phyloP scores from a whole-genome alignment of 2,888 invertebrate species.

The Cetonia aurata region DNA sequence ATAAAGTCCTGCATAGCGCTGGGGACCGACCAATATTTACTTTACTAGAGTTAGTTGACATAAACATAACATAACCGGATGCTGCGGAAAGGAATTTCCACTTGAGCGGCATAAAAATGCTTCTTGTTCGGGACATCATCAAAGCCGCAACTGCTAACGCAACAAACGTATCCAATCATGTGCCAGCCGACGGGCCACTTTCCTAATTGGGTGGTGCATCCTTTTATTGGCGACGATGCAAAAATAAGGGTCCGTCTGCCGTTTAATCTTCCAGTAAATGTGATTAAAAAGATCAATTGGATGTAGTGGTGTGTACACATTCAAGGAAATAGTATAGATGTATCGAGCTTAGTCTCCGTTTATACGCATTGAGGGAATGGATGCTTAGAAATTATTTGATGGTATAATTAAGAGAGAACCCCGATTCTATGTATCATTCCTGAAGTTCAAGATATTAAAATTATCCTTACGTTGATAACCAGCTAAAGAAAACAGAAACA shows the following conservation, averaged over 20 bases:
- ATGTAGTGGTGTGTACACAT: conserved; percentile 24
- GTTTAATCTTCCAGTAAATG: conserved; percentile 63
- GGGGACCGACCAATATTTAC: conserved; percentile 64
- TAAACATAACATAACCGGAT: conserved; percentile 59
- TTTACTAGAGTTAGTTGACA: conserved; percentile 65
- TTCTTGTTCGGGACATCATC: conserved; percentile 60
- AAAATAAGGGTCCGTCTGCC: conserved; percentile 58
- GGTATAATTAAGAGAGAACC: no score
- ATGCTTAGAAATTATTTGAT: no score
- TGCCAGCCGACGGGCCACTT: conserved; percentile 56
- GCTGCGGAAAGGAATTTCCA: conserved; percentile 58
- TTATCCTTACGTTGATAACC: no score
- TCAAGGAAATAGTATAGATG: conserved; percentile 22
- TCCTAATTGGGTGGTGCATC: conserved; percentile 61
- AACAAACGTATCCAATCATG: conserved; percentile 60
- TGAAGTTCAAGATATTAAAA: no score
- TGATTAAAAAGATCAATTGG: conserved; percentile 59
- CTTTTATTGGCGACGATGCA: conserved; percentile 55
- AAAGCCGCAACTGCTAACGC: conserved; percentile 54
- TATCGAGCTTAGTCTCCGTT: background rate
- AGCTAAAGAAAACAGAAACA: no score
- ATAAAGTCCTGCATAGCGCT: conserved; percentile 62
- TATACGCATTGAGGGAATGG: no score
- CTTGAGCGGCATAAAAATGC: conserved; percentile 63
- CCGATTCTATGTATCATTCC: no score